A percentile compares a stretch with the other conserved stretches of the same genome.
Evolutionary conservation across 2,113 vertebrate species (phyloP).

Genomic region (Tonatia bakeri): DNA sequence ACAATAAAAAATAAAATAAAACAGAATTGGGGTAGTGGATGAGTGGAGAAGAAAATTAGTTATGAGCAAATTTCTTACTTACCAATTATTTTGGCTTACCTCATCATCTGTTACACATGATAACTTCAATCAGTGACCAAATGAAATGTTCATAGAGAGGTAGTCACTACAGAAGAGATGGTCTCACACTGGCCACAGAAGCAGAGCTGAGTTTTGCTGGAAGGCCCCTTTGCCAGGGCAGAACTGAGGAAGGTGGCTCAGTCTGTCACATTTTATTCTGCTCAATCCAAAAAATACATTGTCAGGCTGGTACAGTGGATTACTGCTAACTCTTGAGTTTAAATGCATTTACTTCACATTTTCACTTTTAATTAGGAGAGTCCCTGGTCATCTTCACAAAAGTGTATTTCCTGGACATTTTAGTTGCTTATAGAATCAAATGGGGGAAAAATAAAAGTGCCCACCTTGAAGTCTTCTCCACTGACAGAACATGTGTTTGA

Average conservation of each 20-base stretch:
- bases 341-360: not conserved
- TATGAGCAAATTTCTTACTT: not conserved
- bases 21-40: not conserved
- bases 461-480: slow-evolving; percentile 61
- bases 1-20: no score
- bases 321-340: not conserved
- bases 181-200: not conserved
- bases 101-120: not conserved
- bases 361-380: not conserved
- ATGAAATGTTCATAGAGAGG: not conserved
- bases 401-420: not conserved
- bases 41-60: not conserved
- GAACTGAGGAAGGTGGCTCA: not conserved
- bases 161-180: not conserved
- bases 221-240: not conserved
- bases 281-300: not conserved
- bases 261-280: not conserved
- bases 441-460: not conserved
- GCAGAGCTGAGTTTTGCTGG: not conserved
- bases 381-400: not conserved
- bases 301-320: not conserved
- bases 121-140: rapidly evolving
- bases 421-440: not conserved
- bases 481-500: slow-evolving; percentile 70
- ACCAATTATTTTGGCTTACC: slow-evolving; percentile 30